Evolutionary conservation across 2,113 vertebrate species (phyloP), one percentile per base, ranked within the genome.

Genomic region (Nicator chloris): DNA sequence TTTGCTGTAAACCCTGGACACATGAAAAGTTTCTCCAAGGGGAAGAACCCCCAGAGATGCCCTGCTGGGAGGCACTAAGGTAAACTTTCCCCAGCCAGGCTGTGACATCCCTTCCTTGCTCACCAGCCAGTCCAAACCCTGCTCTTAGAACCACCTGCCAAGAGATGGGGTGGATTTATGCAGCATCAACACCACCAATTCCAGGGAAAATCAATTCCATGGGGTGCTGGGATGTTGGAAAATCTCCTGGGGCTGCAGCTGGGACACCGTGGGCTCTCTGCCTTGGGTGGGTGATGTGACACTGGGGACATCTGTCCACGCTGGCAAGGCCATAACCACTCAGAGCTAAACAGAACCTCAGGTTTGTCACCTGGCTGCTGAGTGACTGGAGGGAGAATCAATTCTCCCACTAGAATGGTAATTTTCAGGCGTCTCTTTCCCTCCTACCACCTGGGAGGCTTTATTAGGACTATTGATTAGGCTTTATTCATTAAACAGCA

Each of bases 301-400:
- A 45, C 16, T 49, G 21, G 44, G 17, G 16, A 15, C 47, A 37
- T 14, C 18, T 64, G 56, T 15, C 72, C 44, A 4, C 0, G 0
- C 22, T 61, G 37, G 37, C 21, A n/a, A 33, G 39, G 23, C 50
- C 45, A 27, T 4, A 15, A 69, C 19, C 44, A 63, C 15, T 5
- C 20, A 2, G 3, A 66, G 60, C 39, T 37, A 6, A 66, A 63
- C 4, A 24, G 51, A 65, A 47, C 16, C 10, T 81, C 69, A 35
- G 5, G 5, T 54, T 11, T 59, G 64, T 37, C 47, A 66, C 51
- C 77, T 66, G 54, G 49, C 31, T 56, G 54, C 54, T 13, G 60
- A 77, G 42, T 47, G 79, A n/a, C 33, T 1, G 23, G 39, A 70
- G 23, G 53, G 13, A 92, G 23, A 77, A 92, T 51, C 77, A 59